A percentile compares a stretch with the other conserved stretches of the same genome.
phyloP scores from a whole-genome alignment of 2,113 vertebrate genomes.

The Forbesichthys papilliferus region DNA sequence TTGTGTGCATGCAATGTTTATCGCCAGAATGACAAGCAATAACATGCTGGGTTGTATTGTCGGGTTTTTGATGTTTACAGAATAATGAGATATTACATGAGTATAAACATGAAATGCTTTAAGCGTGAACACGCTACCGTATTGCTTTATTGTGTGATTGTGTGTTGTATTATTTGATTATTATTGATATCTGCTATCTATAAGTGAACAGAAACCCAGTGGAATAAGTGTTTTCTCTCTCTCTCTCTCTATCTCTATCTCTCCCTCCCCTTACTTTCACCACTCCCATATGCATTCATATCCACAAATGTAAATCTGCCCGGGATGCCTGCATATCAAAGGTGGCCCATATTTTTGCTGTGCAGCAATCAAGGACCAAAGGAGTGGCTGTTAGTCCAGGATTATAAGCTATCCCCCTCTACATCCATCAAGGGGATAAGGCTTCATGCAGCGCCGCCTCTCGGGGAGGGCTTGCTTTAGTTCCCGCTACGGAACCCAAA shows the following conservation, averaged over 20 bases:
- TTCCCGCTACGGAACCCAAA: constrained; percentile 61
- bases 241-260: not conserved
- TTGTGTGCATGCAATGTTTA: not conserved
- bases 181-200: constrained; percentile 45
- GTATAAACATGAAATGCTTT: not conserved
- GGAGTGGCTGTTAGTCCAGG: constrained; percentile 72
- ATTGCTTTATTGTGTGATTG: not conserved
- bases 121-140: not conserved
- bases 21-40: not conserved
- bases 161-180: constrained; percentile 44
- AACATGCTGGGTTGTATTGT: not conserved
- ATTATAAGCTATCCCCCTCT: constrained; percentile 67
- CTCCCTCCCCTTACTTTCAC: constrained; percentile 15
- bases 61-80: not conserved
- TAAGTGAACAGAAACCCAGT: constrained; percentile 39
- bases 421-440: constrained; percentile 75
- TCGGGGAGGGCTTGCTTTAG: constrained; percentile 46
- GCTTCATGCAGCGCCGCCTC: constrained; percentile 50
- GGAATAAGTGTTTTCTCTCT: not conserved
- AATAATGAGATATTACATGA: constrained; percentile 1
- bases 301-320: constrained; percentile 41
- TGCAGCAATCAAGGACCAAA: constrained; percentile 70
- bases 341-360: constrained; percentile 50
- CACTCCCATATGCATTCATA: constrained; percentile 33
- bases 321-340: constrained; percentile 55